phyloP scores from a whole-genome alignment of 2,888 invertebrate genomes.

The Bombylius discolor region DNA sequence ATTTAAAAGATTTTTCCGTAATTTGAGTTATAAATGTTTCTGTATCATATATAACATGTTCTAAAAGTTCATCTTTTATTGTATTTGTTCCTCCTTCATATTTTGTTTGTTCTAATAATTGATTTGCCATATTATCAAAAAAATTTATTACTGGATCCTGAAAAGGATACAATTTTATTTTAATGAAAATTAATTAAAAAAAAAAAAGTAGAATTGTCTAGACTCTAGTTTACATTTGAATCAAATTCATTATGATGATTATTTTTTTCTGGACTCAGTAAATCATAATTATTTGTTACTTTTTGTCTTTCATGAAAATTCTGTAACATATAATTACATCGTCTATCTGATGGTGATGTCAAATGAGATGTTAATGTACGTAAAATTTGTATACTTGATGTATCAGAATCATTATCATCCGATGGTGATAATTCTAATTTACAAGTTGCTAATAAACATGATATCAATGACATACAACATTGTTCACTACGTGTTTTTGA shows the following conservation, averaged over 20 bases:
- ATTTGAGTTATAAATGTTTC: conserved; percentile 46
- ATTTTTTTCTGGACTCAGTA: no score
- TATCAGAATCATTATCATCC: conserved; percentile 27
- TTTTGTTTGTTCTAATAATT: conserved; percentile 8
- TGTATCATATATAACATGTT: conserved; percentile 52
- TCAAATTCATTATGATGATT: no score
- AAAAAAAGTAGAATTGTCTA: no score
- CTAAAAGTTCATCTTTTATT: conserved; percentile 44
- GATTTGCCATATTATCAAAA: conserved; percentile 16
- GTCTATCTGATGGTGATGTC: conserved; percentile 12
- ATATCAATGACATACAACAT: conserved; percentile 50
- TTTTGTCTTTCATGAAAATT: neutral
- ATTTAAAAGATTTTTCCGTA: conserved; percentile 14
- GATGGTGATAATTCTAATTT: conserved; percentile 15
- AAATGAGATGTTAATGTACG: conserved; percentile 28
- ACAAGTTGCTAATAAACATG: conserved; percentile 16
- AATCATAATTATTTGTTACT: no score
- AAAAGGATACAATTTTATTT: neutral
- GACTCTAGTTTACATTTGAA: no score
- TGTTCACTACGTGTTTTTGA: conserved; percentile 55
- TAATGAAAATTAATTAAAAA: no score
- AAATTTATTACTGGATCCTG: conserved; percentile 13
- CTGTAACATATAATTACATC: neutral
- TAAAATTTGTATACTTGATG: conserved; percentile 32
- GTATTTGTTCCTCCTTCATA: conserved; percentile 19